Percentiles rank a stretch among this genome's conserved stretches.
Conservation (phyloP, 2,888 invertebrate genomes). For the Lasioglossum lativentre region DNA sequence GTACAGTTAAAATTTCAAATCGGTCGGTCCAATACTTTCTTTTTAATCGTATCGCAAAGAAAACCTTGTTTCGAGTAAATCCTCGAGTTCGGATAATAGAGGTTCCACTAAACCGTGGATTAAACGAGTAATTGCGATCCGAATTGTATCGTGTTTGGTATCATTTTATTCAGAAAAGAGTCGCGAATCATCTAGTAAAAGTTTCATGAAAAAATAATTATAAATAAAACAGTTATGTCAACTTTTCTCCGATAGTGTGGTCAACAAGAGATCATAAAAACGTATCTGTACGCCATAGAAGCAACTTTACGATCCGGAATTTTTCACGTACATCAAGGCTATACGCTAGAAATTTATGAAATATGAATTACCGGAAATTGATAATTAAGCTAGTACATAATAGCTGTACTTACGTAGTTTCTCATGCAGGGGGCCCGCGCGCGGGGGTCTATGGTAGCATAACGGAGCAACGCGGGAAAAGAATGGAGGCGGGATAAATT, state of each 20-base stretch:
- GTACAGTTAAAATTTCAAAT: no score
- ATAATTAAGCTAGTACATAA: neutral
- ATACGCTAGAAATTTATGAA: neutral
- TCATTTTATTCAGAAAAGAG: neutral
- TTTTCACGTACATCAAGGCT: no score
- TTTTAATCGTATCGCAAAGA: no score
- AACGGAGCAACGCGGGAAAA: constrained; percentile 3
- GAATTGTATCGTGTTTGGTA: neutral
- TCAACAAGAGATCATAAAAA: no score
- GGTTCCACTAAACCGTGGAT: neutral
- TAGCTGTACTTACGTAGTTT: neutral
- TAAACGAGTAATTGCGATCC: neutral
- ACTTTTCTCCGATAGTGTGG: no score
- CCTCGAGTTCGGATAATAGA: neutral
- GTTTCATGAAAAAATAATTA: no score
- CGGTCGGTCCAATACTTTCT: no score
- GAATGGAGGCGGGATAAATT: constrained; percentile 27
- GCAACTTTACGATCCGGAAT: no score
- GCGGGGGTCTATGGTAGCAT: neutral
- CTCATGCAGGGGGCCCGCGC: neutral
- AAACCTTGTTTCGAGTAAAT: no score
- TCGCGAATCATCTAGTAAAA: no score
- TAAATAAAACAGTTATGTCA: no score
- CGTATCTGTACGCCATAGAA: no score
- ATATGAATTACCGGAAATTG: neutral